phyloP scores from a whole-genome alignment of 2,113 vertebrate species.

The Misgurnus anguillicaudatus region DNA sequence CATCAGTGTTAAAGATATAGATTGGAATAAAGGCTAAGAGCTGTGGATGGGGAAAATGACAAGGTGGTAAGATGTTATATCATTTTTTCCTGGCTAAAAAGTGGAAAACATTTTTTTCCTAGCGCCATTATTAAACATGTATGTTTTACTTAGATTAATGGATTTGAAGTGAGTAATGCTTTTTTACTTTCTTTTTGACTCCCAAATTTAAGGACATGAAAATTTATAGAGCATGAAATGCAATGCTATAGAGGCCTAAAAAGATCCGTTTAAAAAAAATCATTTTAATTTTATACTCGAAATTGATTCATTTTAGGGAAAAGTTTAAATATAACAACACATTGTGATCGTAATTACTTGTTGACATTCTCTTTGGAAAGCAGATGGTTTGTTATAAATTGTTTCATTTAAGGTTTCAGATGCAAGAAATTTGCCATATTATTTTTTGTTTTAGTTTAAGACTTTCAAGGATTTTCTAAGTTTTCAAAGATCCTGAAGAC shows the following conservation, averaged over 20 bases:
- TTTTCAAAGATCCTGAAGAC: not conserved
- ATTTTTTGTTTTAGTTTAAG: not conserved
- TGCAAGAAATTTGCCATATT: not conserved
- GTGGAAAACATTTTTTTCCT: not conserved
- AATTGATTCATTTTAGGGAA: not conserved
- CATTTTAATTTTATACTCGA: not conserved
- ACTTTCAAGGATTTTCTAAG: not conserved
- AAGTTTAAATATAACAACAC: not conserved
- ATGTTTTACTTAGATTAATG: not conserved
- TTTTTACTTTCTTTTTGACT: not conserved
- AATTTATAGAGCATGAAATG: not conserved
- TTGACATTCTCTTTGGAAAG: not conserved
- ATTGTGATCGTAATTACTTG: not conserved
- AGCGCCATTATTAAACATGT: not conserved
- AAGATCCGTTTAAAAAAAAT: too few relatives aligned
- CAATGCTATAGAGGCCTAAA: too few relatives aligned
- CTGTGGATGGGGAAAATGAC: conserved; percentile 41
- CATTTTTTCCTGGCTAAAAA: conserved; percentile 41
- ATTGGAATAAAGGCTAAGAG: conserved; percentile 1
- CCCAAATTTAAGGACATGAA: not conserved
- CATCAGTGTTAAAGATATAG: conserved; percentile 30
- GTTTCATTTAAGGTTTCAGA: not conserved
- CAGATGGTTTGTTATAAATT: conserved; percentile 2
- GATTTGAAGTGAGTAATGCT: too few relatives aligned
- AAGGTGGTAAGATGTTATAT: conserved; percentile 39